Evolutionary conservation across 23 tunicate genomes (phyloP).

Genomic region (Botrylloides violaceus): DNA sequence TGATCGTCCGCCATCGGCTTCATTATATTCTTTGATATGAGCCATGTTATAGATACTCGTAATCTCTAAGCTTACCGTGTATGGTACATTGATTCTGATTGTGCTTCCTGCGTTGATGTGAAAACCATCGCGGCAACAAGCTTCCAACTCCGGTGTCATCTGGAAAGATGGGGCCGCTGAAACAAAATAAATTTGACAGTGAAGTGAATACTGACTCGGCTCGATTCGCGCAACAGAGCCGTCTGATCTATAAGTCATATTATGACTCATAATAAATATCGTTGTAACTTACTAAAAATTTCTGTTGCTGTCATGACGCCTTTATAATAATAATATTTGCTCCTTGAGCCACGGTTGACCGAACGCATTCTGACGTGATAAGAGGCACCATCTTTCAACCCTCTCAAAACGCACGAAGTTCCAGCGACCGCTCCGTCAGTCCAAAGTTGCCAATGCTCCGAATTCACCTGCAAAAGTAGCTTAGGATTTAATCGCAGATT

Average conservation of each 20-base stretch:
- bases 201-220: no score
- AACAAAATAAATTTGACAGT: background rate
- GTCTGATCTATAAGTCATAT: no score
- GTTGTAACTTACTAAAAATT: constrained; percentile 18
- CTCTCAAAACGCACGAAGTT: constrained; percentile 54
- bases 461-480: constrained; percentile 53
- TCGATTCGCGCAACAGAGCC: no score
- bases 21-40: no score
- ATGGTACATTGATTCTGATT: constrained; percentile 85
- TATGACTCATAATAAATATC: no score
- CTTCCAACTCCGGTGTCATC: constrained; percentile 80
- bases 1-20: no score
- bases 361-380: constrained; percentile 76
- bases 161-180: constrained; percentile 78
- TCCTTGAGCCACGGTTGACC: constrained; percentile 52
- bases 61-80: constrained; percentile 61
- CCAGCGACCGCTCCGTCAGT: constrained; percentile 74
- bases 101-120: constrained; percentile 89
- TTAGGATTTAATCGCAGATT: no score
- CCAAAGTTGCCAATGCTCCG: constrained; percentile 67
- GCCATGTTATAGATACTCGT: no score
- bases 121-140: constrained; percentile 69
- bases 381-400: constrained; percentile 46
- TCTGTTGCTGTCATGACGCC: constrained; percentile 65
- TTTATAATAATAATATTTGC: constrained; percentile 53